Percentiles rank a stretch among this genome's conserved stretches.
Evolutionary conservation across 2,113 vertebrate genomes (phyloP).

Genomic region (Delphinus delphis): DNA sequence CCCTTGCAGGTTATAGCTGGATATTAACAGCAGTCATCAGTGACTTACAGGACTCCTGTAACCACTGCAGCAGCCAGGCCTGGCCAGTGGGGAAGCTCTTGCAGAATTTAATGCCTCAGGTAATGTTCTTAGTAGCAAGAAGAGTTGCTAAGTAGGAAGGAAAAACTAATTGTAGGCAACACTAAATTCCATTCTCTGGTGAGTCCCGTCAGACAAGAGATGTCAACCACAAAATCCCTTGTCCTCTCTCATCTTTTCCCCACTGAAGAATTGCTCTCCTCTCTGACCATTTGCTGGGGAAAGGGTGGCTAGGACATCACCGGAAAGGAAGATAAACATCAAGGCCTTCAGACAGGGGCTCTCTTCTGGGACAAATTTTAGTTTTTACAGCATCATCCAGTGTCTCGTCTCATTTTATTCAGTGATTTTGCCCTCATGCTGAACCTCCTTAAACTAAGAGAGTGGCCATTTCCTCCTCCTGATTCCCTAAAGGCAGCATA

Average conservation of each 20-base stretch:
- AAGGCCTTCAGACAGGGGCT: background rate
- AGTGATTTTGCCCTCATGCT: background rate
- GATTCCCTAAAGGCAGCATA: background rate
- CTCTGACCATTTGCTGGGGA: background rate
- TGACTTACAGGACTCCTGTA: background rate
- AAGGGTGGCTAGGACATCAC: background rate
- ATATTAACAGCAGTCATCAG: background rate
- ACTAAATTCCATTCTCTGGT: background rate
- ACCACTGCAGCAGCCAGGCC: background rate
- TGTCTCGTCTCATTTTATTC: background rate
- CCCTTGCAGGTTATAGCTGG: background rate
- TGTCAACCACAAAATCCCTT: background rate
- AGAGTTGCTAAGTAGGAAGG: background rate
- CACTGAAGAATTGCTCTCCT: background rate
- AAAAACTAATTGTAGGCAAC: background rate
- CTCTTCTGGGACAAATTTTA: conserved; percentile 10
- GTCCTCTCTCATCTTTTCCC: background rate
- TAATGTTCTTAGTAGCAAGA: conserved; percentile 12
- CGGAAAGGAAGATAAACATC: background rate
- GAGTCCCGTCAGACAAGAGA: background rate
- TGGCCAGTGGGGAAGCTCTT: background rate
- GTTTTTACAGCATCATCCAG: background rate
- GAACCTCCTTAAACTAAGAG: conserved; percentile 39
- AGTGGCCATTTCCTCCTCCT: conserved; percentile 44
- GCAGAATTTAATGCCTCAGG: background rate